These are phyloP conservation scores for Drosophila littoralis DNA, from an alignment of 1,140 invertebrate species.

Conservation along the genomic window DNA sequence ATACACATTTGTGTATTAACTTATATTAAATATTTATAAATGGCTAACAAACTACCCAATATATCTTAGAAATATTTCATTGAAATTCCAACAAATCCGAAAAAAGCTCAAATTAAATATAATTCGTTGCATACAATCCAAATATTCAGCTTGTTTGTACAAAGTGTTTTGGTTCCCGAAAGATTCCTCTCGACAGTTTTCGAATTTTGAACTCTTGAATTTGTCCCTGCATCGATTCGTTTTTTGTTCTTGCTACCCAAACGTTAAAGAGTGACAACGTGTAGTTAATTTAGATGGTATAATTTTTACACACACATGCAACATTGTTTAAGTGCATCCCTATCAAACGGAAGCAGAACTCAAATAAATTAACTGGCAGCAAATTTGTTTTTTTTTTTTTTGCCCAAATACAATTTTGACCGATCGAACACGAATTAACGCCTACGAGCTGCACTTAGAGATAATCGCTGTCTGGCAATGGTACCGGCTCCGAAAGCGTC, in stretches of 20 bases:
- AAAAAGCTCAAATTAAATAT: background rate
- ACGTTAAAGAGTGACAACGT: too few species aligned
- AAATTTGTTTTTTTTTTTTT: conserved; percentile 1
- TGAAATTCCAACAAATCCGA: background rate
- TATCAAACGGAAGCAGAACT: conserved; percentile 1
- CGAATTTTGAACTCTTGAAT: conserved; percentile 4
- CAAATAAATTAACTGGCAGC: conserved; percentile 4
- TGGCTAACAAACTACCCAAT: background rate
- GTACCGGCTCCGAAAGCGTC: background rate
- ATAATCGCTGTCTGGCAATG: conserved; percentile 17
- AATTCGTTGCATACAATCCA: background rate
- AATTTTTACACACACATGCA: background rate
- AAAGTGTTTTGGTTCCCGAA: background rate
- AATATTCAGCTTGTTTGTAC: background rate
- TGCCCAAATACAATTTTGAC: conserved; percentile 22
- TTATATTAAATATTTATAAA: too few species aligned
- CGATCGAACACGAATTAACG: conserved; percentile 27
- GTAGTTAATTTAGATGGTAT: background rate
- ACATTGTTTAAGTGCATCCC: background rate
- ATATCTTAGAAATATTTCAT: background rate
- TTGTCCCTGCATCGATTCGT: background rate
- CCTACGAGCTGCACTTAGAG: conserved; percentile 11
- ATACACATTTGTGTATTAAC: too few species aligned
- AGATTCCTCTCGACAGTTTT: background rate
- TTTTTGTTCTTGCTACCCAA: background rate